Conservation (phyloP, 2,888 invertebrate species). For the Parapristionchus giblindavisi region DNA sequence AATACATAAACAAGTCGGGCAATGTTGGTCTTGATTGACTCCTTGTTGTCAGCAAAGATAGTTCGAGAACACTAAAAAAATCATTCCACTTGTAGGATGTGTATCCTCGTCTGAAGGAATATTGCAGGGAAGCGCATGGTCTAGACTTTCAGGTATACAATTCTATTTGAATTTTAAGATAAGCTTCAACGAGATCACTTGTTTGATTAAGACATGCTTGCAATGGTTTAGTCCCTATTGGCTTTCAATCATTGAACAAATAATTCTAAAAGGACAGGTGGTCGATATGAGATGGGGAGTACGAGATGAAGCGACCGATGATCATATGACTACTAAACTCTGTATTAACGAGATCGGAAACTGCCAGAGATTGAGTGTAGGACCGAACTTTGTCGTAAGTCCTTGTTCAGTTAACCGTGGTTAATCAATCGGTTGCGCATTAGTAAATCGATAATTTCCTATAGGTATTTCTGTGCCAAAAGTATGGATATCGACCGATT, state of each 20-base stretch:
- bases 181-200: neutral
- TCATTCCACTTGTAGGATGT: conserved; percentile 81
- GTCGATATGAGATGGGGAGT: conserved; percentile 99
- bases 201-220: too few species aligned
- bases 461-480: conserved; percentile 91
- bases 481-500: conserved; percentile 96
- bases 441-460: conserved; percentile 27
- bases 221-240: too few species aligned
- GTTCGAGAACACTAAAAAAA: neutral
- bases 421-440: neutral
- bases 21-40: too few species aligned
- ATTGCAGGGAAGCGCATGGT: conserved; percentile 94
- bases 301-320: conserved; percentile 95
- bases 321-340: conserved; percentile 98
- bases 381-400: conserved; percentile 90
- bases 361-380: conserved; percentile 95
- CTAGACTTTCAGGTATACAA: conserved; percentile 88
- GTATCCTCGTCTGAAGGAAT: conserved; percentile 91
- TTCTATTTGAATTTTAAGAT: neutral
- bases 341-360: conserved; percentile 98
- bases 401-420: neutral
- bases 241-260: neutral
- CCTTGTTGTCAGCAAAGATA: too few species aligned
- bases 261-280: conserved; percentile 80
- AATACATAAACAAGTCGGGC: too few species aligned